phyloP scores from a whole-genome alignment of 2,113 vertebrate species.

The Nestor notabilis region DNA sequence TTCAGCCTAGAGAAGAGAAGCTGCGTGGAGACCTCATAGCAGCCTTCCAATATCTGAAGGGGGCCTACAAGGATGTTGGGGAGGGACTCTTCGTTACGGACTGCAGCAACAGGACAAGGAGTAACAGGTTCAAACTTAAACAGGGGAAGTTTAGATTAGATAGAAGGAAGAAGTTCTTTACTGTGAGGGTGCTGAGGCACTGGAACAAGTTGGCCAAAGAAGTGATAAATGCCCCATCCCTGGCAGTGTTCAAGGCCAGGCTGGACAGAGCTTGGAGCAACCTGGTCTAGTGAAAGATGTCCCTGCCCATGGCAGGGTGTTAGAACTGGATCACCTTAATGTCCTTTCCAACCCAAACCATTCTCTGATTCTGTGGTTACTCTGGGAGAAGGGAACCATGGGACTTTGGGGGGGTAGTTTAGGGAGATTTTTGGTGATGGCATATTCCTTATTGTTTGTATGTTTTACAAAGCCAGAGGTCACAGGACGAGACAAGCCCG shows the following conservation, averaged over 20 bases:
- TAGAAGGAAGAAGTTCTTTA: not conserved
- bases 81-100: not conserved
- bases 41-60: not conserved
- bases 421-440: not conserved
- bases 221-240: not conserved
- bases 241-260: not conserved
- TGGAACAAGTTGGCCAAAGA: not conserved
- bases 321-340: not conserved
- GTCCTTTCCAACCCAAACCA: not conserved
- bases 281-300: not conserved
- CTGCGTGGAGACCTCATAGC: not conserved
- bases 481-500: not conserved
- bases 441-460: not conserved
- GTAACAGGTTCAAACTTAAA: not conserved
- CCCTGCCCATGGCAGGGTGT: no score
- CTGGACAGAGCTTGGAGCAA: not conserved
- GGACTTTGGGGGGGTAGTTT: not conserved
- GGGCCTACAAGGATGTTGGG: not conserved
- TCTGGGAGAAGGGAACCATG: not conserved
- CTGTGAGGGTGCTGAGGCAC: not conserved
- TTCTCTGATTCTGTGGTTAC: not conserved
- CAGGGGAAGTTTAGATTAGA: not conserved
- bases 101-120: not conserved
- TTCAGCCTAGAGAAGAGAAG: not conserved
- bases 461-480: not conserved